These are phyloP conservation scores for Epizoanthus ramosus DNA, from an alignment of 92 coral and sea anemone species.

Conservation along the genomic window DNA sequence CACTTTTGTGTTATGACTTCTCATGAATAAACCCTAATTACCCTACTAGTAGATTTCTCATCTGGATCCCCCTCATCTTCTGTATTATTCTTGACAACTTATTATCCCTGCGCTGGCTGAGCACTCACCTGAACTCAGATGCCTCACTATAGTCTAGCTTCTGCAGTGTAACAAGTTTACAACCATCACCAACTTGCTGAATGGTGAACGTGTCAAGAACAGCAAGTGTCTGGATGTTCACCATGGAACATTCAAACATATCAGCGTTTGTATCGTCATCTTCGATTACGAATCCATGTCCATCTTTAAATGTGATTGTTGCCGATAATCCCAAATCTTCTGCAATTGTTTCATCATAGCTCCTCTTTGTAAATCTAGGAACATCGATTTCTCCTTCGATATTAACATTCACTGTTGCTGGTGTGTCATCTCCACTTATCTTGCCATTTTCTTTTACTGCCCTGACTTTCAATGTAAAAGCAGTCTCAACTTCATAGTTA, in stretches of 20 bases:
- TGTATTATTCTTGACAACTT: too few species aligned
- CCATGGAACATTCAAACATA: conserved; percentile 57
- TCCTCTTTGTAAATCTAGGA: conserved; percentile 56
- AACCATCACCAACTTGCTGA: conserved; percentile 32
- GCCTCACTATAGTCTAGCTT: conserved; percentile 47
- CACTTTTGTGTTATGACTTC: too few species aligned
- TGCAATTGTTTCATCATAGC: conserved; percentile 35
- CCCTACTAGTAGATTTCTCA: too few species aligned
- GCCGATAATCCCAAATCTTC: conserved; percentile 51
- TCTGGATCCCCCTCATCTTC: too few species aligned
- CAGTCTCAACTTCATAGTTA: conserved; percentile 68
- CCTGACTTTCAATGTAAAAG: conserved; percentile 51
- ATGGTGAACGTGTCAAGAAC: conserved; percentile 36
- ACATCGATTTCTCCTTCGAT: conserved; percentile 59
- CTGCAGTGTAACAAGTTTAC: conserved; percentile 34
- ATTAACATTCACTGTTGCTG: conserved; percentile 53
- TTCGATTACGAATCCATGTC: conserved; percentile 37
- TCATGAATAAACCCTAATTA: too few species aligned
- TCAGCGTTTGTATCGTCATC: conserved; percentile 50
- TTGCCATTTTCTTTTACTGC: conserved; percentile 49
- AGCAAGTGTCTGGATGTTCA: conserved; percentile 38
- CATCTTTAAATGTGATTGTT: conserved; percentile 30
- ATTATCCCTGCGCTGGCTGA: too few species aligned
- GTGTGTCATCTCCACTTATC: conserved; percentile 22
- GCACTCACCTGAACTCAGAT: conserved; percentile 43